Base-by-base conservation (phyloP, 2,797 vertebrate species). In the Chelon labrosus region DNA sequence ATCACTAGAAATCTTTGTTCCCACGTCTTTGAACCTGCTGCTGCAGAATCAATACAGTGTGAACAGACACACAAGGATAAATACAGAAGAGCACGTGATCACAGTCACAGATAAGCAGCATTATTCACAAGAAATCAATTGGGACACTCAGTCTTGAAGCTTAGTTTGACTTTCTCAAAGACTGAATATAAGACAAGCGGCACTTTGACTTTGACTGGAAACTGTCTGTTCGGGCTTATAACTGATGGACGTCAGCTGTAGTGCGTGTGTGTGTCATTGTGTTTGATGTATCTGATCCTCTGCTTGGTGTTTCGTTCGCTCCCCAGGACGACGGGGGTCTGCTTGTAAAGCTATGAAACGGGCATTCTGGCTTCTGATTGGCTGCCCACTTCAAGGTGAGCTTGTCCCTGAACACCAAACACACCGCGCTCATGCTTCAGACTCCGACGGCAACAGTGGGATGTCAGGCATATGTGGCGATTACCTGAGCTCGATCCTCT, bases 41-140 rank as follows among this genome's bases (percentile, higher is more conserved):
- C 57, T 67, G 69, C 55, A 70, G 60, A 81, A 89, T 91, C 85
- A 85, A 90, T 90, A 79, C 46, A 37, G 51, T 27, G 60, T 39
- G 52, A 70, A 58, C 35, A 38, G 51, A 65, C 59, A 42, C 60
- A 54, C 79, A 19, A 35, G 54, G 31, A 70, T 41, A 70, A n/a
- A 38, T 10, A 22, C 44, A 22, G 42, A 65, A 19, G 56, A 13
- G 37, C 67, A 25, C 1, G 1, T 70, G 47, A 38, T 59, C 58
- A 75, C 65, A 79, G 63, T 27, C 64, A 57, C 25, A 69, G 62
- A 59, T 2, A 9, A 8, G 17, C 16, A 44, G 13, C 12, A 56
- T 65, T 63, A 66, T 70, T 76, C 10, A 11, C 16, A 60, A 9
- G 8, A 53, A 76, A 83, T 81, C 20, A 17, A 79, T 80, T 20